phyloP scores from a whole-genome alignment of 2,797 vertebrate species.

The Coendou prehensilis region DNA sequence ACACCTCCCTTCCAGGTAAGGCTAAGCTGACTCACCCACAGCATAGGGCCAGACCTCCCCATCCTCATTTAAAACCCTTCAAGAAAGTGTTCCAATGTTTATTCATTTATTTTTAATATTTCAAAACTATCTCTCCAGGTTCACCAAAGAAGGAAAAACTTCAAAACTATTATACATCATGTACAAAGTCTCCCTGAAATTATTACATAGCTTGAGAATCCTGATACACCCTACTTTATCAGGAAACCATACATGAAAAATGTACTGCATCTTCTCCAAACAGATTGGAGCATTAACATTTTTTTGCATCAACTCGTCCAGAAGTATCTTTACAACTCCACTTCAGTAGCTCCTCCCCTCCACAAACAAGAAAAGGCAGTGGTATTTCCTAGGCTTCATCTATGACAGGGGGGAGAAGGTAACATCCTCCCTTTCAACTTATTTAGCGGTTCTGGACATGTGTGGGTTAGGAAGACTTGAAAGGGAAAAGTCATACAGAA shows the following conservation, averaged over 20 bases:
- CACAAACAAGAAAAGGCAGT: neutral
- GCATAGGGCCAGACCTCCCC: neutral
- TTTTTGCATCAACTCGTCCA: neutral
- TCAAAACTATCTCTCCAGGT: neutral
- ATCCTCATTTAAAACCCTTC: neutral
- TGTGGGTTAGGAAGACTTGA: neutral
- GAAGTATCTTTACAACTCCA: neutral
- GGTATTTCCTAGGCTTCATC: neutral
- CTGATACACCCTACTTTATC: neutral
- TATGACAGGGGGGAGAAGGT: neutral
- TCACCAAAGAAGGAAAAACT: neutral
- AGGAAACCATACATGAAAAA: neutral
- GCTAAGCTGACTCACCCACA: neutral
- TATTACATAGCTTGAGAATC: neutral
- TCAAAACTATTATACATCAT: neutral
- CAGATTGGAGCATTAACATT: neutral
- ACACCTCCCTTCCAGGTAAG: neutral
- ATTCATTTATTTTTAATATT: neutral
- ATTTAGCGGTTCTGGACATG: neutral
- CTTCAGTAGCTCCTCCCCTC: neutral
- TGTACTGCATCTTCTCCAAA: neutral
- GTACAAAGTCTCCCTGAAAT: neutral
- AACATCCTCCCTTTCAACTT: constrained; percentile 19
- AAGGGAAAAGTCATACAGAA: neutral
- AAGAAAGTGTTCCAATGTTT: neutral